Evolutionary conservation across 1,140 invertebrate genomes (phyloP).

Genomic region (Brachionus rotundiformis): DNA sequence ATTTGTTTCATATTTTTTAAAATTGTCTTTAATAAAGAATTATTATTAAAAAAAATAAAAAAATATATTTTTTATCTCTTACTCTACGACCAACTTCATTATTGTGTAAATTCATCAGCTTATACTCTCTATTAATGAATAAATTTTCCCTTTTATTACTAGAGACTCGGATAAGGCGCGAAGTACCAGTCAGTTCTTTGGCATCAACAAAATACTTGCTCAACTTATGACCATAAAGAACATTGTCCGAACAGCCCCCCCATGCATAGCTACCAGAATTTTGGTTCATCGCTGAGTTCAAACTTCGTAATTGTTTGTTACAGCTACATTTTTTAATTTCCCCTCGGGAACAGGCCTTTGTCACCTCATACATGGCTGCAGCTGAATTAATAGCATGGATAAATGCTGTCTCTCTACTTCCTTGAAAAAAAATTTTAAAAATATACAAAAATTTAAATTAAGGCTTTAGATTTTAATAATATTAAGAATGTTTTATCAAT

Average conservation of each 20-base stretch:
- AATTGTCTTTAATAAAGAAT: slow-evolving; percentile 30
- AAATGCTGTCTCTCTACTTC: slow-evolving; percentile 72
- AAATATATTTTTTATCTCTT: not conserved
- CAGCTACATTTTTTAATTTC: slow-evolving; percentile 72
- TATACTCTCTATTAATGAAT: slow-evolving; percentile 58
- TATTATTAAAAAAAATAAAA: not conserved
- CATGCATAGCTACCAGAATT: slow-evolving; percentile 69
- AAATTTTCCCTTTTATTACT: not conserved
- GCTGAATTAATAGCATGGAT: slow-evolving; percentile 72
- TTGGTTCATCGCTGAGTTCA: slow-evolving; percentile 54
- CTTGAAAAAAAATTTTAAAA: slow-evolving; percentile 61
- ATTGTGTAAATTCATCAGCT: slow-evolving; percentile 72
- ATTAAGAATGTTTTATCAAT: too few species aligned
- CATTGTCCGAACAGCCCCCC: slow-evolving; percentile 70
- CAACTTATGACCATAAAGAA: slow-evolving; percentile 60
- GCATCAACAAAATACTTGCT: slow-evolving; percentile 44
- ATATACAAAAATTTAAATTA: not conserved
- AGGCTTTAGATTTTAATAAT: too few species aligned
- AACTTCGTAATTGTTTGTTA: slow-evolving; percentile 62
- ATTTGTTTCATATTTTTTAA: slow-evolving; percentile 80
- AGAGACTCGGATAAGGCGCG: slow-evolving; percentile 51
- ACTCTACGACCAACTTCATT: slow-evolving; percentile 69
- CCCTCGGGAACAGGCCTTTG: slow-evolving; percentile 70
- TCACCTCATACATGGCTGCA: slow-evolving; percentile 71
- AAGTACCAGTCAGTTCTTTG: slow-evolving; percentile 55